phyloP scores from a whole-genome alignment of 2,797 vertebrate genomes.

The Nyctibius grandis region DNA sequence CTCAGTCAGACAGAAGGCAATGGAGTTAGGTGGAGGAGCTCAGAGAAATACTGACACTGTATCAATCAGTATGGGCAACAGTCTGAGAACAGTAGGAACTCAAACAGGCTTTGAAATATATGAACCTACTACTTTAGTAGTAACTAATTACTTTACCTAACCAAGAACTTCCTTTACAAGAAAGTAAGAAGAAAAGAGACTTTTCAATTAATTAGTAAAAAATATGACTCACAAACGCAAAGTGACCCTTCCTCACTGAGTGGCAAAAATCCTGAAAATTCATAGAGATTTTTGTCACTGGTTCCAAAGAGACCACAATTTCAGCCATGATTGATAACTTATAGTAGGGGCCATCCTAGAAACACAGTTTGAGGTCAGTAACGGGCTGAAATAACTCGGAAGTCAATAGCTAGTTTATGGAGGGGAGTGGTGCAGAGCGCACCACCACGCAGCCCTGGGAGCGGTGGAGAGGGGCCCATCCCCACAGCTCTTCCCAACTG shows the following conservation, averaged over 20 bases:
- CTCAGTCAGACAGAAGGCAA: not conserved
- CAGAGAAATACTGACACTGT: not conserved
- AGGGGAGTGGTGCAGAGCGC: not conserved
- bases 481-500: not conserved
- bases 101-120: not conserved
- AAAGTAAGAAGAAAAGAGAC: not conserved
- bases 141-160: not conserved
- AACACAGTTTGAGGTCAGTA: not conserved
- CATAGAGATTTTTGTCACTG: not conserved
- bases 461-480: fast-evolving
- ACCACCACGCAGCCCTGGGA: not conserved
- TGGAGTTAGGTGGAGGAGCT: not conserved
- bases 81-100: not conserved
- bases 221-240: not conserved
- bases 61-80: not conserved
- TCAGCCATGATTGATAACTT: not conserved
- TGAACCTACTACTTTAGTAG: not conserved
- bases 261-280: not conserved
- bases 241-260: not conserved
- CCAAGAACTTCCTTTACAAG: not conserved
- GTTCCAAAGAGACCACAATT: not conserved
- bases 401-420: not conserved
- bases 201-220: not conserved
- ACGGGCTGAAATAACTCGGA: not conserved
- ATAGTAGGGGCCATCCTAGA: not conserved